Conservation (phyloP, 2,888 invertebrate genomes). For the Drosophila nigricruria region DNA sequence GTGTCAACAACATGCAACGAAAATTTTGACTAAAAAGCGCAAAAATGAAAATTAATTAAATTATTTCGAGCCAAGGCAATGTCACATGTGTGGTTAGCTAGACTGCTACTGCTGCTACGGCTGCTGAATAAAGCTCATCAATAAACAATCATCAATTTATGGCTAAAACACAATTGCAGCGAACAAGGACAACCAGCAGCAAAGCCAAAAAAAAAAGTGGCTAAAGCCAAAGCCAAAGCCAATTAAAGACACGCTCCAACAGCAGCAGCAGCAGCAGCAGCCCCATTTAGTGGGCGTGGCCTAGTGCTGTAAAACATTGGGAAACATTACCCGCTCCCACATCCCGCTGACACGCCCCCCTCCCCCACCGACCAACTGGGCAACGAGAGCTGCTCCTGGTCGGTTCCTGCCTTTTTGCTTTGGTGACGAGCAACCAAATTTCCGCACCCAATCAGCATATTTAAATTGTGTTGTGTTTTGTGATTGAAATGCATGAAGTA, state of each 20-base stretch:
- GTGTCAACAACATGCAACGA: constrained; percentile 47
- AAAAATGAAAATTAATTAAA: constrained; percentile 64
- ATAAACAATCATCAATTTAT: constrained; percentile 75
- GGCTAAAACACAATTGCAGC: constrained; percentile 56
- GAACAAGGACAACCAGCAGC: constrained; percentile 31
- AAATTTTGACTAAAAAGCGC: constrained; percentile 49
- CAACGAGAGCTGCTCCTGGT: constrained; percentile 9
- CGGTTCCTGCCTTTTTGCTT: neutral
- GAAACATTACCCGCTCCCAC: constrained; percentile 13
- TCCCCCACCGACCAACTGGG: neutral
- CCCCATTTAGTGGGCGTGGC: constrained; percentile 35
- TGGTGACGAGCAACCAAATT: constrained; percentile 63
- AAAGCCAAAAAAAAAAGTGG: constrained; percentile 27
- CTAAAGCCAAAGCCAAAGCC: constrained; percentile 49
- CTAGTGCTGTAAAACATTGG: constrained; percentile 41
- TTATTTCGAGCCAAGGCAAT: constrained; percentile 62
- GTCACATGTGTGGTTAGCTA: constrained; percentile 41
- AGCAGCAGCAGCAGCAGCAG: constrained; percentile 18
- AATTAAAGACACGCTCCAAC: constrained; percentile 64
- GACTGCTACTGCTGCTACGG: constrained; percentile 12
- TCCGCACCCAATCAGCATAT: constrained; percentile 79
- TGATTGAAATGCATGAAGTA: constrained; percentile 77
- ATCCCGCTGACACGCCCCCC: neutral
- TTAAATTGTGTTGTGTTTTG: constrained; percentile 77
- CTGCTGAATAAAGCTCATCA: constrained; percentile 57